Evolutionary conservation across 2,888 invertebrate genomes (phyloP).

Genomic region (Cephus nigrinus): DNA sequence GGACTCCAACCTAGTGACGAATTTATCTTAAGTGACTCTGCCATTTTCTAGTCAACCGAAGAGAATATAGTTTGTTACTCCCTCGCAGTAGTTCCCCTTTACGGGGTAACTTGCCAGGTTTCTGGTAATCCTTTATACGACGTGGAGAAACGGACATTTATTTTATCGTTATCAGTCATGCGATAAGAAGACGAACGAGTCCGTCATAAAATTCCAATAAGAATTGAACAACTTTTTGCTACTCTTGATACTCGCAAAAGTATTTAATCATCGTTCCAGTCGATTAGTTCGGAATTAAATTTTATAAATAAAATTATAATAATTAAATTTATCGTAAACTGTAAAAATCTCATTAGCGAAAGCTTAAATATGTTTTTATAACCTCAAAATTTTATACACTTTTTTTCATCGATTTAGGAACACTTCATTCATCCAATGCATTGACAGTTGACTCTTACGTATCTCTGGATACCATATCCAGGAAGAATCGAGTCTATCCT

Average conservation of each 20-base stretch:
- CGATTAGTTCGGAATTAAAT: no score
- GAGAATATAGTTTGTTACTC: background rate
- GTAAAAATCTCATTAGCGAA: no score
- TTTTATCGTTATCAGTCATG: background rate
- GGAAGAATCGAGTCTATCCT: background rate
- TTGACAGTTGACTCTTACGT: background rate
- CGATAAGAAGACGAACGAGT: background rate
- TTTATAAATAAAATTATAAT: no score
- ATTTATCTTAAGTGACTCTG: background rate
- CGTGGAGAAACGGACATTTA: background rate
- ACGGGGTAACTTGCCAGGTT: background rate
- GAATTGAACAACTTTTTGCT: background rate
- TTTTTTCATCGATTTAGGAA: background rate
- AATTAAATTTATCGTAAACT: no score
- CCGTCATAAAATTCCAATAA: background rate
- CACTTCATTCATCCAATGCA: background rate
- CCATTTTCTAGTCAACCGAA: background rate
- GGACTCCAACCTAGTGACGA: background rate
- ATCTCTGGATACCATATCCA: background rate
- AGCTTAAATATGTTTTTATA: no score
- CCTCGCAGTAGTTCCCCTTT: background rate
- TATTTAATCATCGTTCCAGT: background rate
- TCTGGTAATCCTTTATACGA: background rate
- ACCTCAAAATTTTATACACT: no score
- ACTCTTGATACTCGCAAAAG: background rate